Percentiles rank a stretch among this genome's conserved stretches.
Conservation (phyloP, 2,797 vertebrate species). For the Chanos chanos region DNA sequence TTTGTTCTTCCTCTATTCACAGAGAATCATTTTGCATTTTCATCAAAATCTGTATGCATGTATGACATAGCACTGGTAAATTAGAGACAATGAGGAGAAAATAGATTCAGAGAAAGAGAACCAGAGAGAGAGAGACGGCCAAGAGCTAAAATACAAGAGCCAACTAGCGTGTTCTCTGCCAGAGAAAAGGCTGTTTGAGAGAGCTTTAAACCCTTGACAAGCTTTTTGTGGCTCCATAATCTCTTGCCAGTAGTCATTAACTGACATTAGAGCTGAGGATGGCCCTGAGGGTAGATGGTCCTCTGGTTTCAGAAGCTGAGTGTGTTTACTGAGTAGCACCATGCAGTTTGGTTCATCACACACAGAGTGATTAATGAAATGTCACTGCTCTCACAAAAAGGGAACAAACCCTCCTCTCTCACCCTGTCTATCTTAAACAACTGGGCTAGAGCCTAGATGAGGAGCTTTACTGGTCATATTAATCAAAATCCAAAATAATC, state of each 20-base stretch:
- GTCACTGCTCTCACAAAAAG: conserved; percentile 9
- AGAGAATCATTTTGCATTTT: too few species aligned
- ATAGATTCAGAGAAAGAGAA: neutral
- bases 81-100: neutral
- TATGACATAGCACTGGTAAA: neutral
- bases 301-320: neutral
- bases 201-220: neutral
- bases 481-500: too few species aligned
- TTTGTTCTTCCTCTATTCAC: too few species aligned
- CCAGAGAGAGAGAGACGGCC: neutral
- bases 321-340: too few species aligned
- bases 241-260: conserved; percentile 15
- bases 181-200: neutral
- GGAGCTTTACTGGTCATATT: too few species aligned
- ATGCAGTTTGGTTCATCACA: neutral
- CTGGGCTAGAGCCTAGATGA: too few species aligned
- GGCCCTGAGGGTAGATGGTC: conserved; percentile 5
- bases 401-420: conserved; percentile 9
- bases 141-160: too few species aligned
- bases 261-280: conserved; percentile 14
- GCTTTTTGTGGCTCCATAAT: conserved; percentile 14
- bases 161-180: neutral
- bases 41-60: too few species aligned
- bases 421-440: too few species aligned
- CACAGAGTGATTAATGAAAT: conserved; percentile 25